These are phyloP conservation scores for Hemitrygon akajei DNA, from an alignment of 2,797 vertebrate genomes.

Conservation along the genomic window DNA sequence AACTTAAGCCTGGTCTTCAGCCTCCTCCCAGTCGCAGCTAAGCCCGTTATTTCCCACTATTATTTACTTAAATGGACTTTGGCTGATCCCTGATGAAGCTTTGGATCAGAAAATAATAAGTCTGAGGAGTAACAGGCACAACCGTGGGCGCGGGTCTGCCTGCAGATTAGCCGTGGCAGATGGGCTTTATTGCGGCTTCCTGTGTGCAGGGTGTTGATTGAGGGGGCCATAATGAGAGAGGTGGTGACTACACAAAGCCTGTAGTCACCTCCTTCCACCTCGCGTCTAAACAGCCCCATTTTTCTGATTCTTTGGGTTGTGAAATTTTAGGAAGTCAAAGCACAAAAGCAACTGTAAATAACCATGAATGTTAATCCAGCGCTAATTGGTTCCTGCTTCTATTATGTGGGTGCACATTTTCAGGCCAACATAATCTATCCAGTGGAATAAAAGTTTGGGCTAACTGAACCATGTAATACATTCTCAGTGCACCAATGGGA, in stretches of 20 bases:
- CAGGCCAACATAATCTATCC: slow-evolving; percentile 48
- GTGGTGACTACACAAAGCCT: slow-evolving; percentile 97
- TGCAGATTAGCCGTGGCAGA: slow-evolving; percentile 99
- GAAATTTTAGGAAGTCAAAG: slow-evolving; percentile 89
- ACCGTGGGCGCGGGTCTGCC: slow-evolving; percentile 90
- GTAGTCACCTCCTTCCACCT: slow-evolving; percentile 95
- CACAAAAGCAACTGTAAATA: slow-evolving; percentile 99
- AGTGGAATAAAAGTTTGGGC: slow-evolving; percentile 56
- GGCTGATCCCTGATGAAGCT: slow-evolving; percentile 99
- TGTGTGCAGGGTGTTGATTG: slow-evolving; percentile 98
- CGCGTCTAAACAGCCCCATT: slow-evolving; percentile 93
- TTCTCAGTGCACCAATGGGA: slow-evolving; percentile 57
- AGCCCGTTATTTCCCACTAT: slow-evolving; percentile 99
- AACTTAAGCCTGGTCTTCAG: slow-evolving; percentile 98
- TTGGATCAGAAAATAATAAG: slow-evolving; percentile 99
- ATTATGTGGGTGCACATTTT: slow-evolving; percentile 77
- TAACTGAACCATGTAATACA: slow-evolving; percentile 62
- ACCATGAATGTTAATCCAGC: slow-evolving; percentile 99
- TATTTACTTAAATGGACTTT: slow-evolving; percentile 99
- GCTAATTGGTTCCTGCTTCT: slow-evolving; percentile 97
- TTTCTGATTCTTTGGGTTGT: slow-evolving; percentile 78
- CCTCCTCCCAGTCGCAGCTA: slow-evolving; percentile 98
- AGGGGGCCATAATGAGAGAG: slow-evolving; percentile 99
- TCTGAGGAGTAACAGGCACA: slow-evolving; percentile 87
- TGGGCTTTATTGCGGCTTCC: slow-evolving; percentile 99